Percentiles rank a stretch among this genome's conserved stretches.
These are phyloP conservation scores for Pimpla rufipes DNA, from an alignment of 2,888 invertebrate genomes.

Conservation along the genomic window DNA sequence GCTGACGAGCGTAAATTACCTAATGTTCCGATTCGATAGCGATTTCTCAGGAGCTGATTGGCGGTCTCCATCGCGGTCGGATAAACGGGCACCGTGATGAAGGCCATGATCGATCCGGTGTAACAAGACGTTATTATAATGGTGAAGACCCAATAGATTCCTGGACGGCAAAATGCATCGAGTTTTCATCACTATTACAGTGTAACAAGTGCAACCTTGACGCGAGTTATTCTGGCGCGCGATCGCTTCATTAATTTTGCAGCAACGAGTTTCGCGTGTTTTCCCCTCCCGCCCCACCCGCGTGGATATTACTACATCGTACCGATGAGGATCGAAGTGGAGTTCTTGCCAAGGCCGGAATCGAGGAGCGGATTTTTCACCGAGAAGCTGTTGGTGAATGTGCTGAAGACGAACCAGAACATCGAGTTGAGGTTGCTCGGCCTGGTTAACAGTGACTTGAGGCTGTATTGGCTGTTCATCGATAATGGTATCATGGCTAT, in stretches of 20 bases:
- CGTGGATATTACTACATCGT: constrained; percentile 62
- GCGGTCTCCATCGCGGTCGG: constrained; percentile 91
- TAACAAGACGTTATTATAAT: constrained; percentile 94
- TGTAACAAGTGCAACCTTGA: constrained; percentile 50
- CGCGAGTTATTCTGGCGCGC: constrained; percentile 51
- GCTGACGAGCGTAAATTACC: constrained; percentile 85
- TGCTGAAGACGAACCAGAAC: constrained; percentile 96
- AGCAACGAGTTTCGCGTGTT: constrained; percentile 62
- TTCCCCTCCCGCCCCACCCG: constrained; percentile 55
- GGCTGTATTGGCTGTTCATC: constrained; percentile 90
- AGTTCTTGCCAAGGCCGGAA: constrained; percentile 88
- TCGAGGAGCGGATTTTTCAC: constrained; percentile 86
- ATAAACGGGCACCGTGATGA: constrained; percentile 92
- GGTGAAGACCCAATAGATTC: constrained; percentile 94
- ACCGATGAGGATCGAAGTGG: constrained; percentile 91
- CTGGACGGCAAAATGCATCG: constrained; percentile 82
- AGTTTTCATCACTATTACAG: constrained; percentile 30
- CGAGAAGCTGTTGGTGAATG: constrained; percentile 93
- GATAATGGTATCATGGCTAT: constrained; percentile 91
- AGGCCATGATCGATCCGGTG: constrained; percentile 94
- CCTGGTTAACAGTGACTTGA: constrained; percentile 89
- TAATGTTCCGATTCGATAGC: constrained; percentile 91
- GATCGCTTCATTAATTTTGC: constrained; percentile 69
- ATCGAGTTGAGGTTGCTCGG: constrained; percentile 92
- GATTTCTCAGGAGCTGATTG: constrained; percentile 88